Conservation (phyloP, 1,140 invertebrate species). For the Sesamia nonagrioides region DNA sequence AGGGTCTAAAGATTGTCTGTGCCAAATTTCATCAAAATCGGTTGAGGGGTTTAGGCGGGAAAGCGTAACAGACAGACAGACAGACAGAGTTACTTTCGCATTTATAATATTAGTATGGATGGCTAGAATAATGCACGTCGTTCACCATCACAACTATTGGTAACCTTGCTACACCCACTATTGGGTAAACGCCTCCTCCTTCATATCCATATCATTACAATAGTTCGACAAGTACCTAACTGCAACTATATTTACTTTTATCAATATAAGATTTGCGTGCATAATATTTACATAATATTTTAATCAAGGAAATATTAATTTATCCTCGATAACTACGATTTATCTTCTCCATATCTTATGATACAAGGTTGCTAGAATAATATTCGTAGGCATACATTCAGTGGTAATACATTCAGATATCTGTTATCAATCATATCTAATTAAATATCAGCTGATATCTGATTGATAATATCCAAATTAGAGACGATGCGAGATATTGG, state of each 20-base stretch:
- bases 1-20: no score
- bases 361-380: slow-evolving; percentile 13
- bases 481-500: not conserved
- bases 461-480: no score
- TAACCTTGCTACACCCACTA: no score
- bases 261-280: not conserved
- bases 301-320: slow-evolving; percentile 10
- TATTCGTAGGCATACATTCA: not conserved
- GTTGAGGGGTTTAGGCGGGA: no score
- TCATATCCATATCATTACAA: not conserved
- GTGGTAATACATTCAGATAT: not conserved
- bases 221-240: not conserved
- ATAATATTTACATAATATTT: slow-evolving; percentile 24
- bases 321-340: not conserved
- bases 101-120: no score
- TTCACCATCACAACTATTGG: no score
- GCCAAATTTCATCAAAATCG: no score
- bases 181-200: no score
- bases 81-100: no score
- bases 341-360: not conserved
- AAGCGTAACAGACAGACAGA: no score
- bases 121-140: no score
- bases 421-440: not conserved
- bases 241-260: not conserved
- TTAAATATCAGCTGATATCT: no score